A percentile compares a stretch with the other conserved stretches of the same genome.
Conservation (phyloP, 2,113 vertebrate species). For the Poeciliopsis retropinna region DNA sequence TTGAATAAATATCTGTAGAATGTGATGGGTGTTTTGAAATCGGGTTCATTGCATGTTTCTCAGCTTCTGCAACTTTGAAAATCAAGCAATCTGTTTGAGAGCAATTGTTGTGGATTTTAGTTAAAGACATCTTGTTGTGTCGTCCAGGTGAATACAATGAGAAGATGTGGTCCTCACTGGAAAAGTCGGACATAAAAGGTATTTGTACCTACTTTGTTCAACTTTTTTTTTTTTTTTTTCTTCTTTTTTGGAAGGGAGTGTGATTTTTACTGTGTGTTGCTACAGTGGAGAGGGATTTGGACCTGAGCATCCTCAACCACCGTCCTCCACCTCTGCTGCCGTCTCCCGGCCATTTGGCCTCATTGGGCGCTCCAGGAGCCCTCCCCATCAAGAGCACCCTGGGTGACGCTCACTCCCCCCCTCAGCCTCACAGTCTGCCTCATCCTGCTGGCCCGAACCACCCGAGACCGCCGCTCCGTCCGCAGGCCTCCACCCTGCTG, state of each 20-base stretch:
- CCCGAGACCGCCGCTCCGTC: slow-evolving; percentile 86
- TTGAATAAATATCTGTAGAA: no score
- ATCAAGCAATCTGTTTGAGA: no score
- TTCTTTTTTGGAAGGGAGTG: neutral
- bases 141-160: slow-evolving; percentile 65
- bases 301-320: slow-evolving; percentile 88
- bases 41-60: neutral
- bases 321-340: slow-evolving; percentile 85
- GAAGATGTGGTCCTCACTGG: slow-evolving; percentile 65
- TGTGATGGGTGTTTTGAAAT: neutral
- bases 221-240: no score
- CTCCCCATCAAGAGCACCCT: slow-evolving; percentile 45
- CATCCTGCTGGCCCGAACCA: slow-evolving; percentile 85
- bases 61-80: neutral
- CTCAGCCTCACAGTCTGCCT: slow-evolving; percentile 52
- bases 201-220: neutral
- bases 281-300: slow-evolving; percentile 91
- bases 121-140: neutral
- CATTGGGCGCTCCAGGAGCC: slow-evolving; percentile 74
- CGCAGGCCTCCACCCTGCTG: slow-evolving; percentile 84
- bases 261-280: slow-evolving; percentile 19
- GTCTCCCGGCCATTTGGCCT: slow-evolving; percentile 86
- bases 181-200: slow-evolving; percentile 72
- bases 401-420: slow-evolving; percentile 22
- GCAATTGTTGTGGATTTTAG: neutral